Base-by-base conservation (phyloP, 2,113 vertebrate species). In the Cinclus mexicanus region DNA sequence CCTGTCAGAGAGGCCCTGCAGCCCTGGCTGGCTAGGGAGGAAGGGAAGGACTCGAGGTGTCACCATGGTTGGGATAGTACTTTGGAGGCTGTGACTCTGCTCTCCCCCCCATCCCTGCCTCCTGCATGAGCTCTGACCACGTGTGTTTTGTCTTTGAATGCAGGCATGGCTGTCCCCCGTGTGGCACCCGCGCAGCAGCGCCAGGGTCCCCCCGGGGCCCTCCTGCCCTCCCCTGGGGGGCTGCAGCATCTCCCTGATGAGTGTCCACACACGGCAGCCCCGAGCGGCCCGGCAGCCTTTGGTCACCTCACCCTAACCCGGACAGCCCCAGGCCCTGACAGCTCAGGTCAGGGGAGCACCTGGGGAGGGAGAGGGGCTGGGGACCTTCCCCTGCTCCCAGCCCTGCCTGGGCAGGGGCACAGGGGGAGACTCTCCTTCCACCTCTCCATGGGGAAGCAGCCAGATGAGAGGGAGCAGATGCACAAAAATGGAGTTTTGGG, bases 81-180 rank as follows among this genome's bases (percentile, higher is more conserved):
- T 39, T 2, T 21, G 46, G 33, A 59, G 33, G 20, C 10, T 37
- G 79, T 83, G 61, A 50, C n/a, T 92, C 64, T 39, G 77, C 10
- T 68, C 6, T 57, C 10, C 39, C 21, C 65, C 71, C 57, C 10
- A 0, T 16, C 5, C 7, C 57, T 47, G 56, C 49, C 49, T 92
- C 57, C 78, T 0, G 31, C 95, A 75, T 0, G 14, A 85, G 75
- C 74, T 95, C 92, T 97, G 94, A 97, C 88, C 88, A 41, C 7
- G 0, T 31, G 24, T 96, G 87, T 98, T 96, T 96, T 96, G 97
- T 94, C 85, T 98, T 96, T 91, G 95, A 97, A 94, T 79, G 92
- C 96, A 99, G 99, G 98, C 86, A 98, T 97, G 97, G 97, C 98
- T 87, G 97, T 99, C 50, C 98, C 98, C 82, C 98, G 98, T 11